Evolutionary conservation across 2,113 vertebrate species (phyloP).

Genomic region (Paradoxurus hermaphroditus): DNA sequence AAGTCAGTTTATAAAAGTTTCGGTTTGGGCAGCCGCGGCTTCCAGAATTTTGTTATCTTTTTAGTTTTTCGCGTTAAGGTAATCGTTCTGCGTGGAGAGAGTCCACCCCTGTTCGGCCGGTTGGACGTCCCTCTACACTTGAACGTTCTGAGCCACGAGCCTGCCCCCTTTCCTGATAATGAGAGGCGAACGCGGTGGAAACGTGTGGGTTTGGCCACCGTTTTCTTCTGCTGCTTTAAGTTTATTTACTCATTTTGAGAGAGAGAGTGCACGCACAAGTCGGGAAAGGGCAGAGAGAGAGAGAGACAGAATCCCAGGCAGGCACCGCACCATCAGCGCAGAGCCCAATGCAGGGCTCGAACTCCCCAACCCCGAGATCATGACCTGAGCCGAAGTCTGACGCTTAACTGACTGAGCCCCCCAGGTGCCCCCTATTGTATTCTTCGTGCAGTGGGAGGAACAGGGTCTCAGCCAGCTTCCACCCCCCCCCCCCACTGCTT

Average conservation of each 20-base stretch:
- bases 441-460: not conserved
- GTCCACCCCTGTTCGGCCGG: not conserved
- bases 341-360: too few species aligned
- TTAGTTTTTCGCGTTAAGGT: not conserved
- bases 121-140: not conserved
- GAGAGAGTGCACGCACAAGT: too few species aligned
- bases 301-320: too few species aligned
- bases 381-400: too few species aligned
- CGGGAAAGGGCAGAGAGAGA: too few species aligned
- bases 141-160: not conserved
- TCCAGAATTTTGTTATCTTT: not conserved
- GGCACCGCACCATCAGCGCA: too few species aligned
- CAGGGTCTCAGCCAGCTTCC: not conserved
- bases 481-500: not conserved
- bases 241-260: too few species aligned
- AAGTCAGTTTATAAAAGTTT: not conserved
- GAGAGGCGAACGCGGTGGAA: not conserved
- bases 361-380: too few species aligned
- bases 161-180: not conserved
- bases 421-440: not conserved
- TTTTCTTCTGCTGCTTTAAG: not conserved
- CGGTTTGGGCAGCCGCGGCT: not conserved
- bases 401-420: too few species aligned
- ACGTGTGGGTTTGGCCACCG: not conserved
- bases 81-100: not conserved